Conservation (phyloP, 1,140 invertebrate species). For the Diorhabda sublineata region DNA sequence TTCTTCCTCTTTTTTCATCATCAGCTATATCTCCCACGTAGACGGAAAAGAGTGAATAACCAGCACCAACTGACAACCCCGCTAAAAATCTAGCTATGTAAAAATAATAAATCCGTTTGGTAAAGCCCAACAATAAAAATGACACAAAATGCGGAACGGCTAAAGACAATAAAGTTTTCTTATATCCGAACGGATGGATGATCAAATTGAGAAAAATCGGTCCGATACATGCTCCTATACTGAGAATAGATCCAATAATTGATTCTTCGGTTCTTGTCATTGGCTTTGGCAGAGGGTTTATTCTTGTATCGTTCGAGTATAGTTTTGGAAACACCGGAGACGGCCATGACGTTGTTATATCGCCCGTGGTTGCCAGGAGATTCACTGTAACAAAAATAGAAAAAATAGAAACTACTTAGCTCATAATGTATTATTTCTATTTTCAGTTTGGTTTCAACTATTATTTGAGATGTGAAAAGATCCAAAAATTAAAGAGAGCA, state of each 20-base stretch:
- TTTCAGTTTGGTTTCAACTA: too few relatives aligned
- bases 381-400: constrained; percentile 52
- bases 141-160: constrained; percentile 58
- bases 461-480: too few relatives aligned
- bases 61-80: constrained; percentile 64
- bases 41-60: constrained; percentile 60
- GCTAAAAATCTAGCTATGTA: constrained; percentile 53
- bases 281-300: constrained; percentile 38
- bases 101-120: constrained; percentile 50
- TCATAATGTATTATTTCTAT: too few relatives aligned
- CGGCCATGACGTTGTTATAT: constrained; percentile 66
- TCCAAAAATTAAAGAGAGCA: too few relatives aligned
- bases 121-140: constrained; percentile 59
- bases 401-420: too few relatives aligned
- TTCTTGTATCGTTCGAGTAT: constrained; percentile 22
- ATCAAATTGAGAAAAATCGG: constrained; percentile 37
- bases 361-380: constrained; percentile 57
- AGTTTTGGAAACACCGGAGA: constrained; percentile 63
- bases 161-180: constrained; percentile 42
- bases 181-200: constrained; percentile 46
- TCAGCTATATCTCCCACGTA: constrained; percentile 65
- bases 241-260: constrained; percentile 77
- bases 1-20: constrained; percentile 58
- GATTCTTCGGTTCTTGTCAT: constrained; percentile 56
- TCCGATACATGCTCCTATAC: constrained; percentile 69